Evolutionary conservation across 2,888 invertebrate genomes (phyloP).

Genomic region (Standfussiana lucernea): DNA sequence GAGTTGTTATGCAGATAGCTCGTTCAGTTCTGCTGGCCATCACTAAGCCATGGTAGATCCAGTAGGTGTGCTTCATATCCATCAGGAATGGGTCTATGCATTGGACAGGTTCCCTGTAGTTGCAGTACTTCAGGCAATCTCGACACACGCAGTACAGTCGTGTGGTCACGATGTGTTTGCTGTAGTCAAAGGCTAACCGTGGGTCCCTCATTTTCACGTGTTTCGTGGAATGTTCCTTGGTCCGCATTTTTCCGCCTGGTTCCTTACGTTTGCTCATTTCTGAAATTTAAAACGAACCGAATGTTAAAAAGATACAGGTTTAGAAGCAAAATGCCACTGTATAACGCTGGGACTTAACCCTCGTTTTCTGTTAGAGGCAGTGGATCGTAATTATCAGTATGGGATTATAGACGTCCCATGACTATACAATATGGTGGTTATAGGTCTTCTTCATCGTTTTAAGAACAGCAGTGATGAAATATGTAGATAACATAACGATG

Average conservation of each 20-base stretch:
- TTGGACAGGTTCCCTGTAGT: slow-evolving; percentile 17
- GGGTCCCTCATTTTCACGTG: not conserved
- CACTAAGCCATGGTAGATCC: slow-evolving; percentile 52
- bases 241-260: slow-evolving; percentile 9
- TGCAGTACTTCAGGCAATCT: slow-evolving; percentile 34
- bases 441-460: not conserved
- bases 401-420: not conserved
- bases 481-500: no score
- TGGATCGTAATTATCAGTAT: not conserved
- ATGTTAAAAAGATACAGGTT: not conserved
- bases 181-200: not conserved
- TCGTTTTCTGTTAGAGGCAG: not conserved
- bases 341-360: not conserved
- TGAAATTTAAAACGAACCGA: slow-evolving; percentile 15
- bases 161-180: not conserved
- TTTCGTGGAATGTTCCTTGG: not conserved
- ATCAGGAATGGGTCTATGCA: slow-evolving; percentile 48
- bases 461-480: not conserved
- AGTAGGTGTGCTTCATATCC: slow-evolving; percentile 47
- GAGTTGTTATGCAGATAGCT: slow-evolving; percentile 7
- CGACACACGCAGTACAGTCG: slow-evolving; percentile 29
- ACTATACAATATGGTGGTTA: not conserved
- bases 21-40: slow-evolving; percentile 49
- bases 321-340: not conserved
- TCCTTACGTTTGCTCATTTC: slow-evolving; percentile 10